These are phyloP conservation scores for Lepus oiostolus DNA, from an alignment of 2,797 vertebrate genomes.

Conservation along the genomic window DNA sequence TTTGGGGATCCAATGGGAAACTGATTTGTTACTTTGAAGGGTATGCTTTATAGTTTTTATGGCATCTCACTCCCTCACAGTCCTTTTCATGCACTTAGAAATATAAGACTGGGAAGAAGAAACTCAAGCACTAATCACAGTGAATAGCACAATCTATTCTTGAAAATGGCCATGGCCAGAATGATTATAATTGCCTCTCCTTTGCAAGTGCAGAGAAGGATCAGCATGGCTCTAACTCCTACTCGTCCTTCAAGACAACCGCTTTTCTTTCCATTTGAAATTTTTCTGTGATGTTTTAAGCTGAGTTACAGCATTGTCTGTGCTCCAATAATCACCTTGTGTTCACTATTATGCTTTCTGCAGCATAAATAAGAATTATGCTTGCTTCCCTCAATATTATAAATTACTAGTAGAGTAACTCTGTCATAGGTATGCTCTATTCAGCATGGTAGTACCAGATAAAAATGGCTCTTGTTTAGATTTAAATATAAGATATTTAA, in stretches of 20 bases:
- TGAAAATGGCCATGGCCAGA: neutral
- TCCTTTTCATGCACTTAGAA: neutral
- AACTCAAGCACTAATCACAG: neutral
- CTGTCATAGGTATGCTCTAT: neutral
- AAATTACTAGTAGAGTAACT: neutral
- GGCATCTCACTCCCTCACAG: neutral
- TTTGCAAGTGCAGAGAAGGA: neutral
- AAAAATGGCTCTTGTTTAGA: neutral
- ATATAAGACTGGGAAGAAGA: neutral
- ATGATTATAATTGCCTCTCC: neutral
- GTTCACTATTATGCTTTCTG: neutral
- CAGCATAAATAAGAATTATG: neutral
- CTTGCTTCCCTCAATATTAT: neutral
- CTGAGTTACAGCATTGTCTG: neutral
- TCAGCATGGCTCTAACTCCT: neutral
- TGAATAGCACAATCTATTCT: neutral
- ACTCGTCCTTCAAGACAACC: neutral
- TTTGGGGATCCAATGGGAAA: neutral
- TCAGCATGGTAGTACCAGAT: neutral
- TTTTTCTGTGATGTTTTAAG: neutral
- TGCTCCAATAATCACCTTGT: neutral
- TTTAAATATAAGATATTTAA: slow-evolving; percentile 38
- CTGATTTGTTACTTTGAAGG: neutral
- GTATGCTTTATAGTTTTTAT: neutral
- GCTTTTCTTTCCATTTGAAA: slow-evolving; percentile 20